phyloP scores from a whole-genome alignment of 2,888 invertebrate species.

The Acanthococcus lagerstroemiae region DNA sequence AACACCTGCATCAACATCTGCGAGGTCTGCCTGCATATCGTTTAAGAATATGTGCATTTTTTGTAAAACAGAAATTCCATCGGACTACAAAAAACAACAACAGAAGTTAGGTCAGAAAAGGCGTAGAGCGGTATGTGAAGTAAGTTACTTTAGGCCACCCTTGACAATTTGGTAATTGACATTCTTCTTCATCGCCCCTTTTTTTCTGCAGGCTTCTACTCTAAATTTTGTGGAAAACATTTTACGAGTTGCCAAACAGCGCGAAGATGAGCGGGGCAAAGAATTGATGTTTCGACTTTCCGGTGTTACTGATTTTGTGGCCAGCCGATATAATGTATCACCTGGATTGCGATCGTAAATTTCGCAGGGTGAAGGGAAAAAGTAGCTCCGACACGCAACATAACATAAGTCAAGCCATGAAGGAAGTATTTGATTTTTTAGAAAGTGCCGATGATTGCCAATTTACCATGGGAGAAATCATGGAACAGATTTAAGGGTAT shows the following conservation, averaged over 20 bases:
- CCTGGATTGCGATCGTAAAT: conserved; percentile 7
- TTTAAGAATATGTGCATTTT: conserved; percentile 10
- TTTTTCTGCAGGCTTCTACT: not conserved
- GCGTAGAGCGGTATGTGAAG: not conserved
- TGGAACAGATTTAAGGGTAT: conserved; percentile 1
- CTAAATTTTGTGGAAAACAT: not conserved
- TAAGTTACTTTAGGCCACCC: not conserved
- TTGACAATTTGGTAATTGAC: not conserved
- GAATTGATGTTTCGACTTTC: not conserved
- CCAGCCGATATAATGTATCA: conserved; percentile 7
- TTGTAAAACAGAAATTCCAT: conserved; percentile 7
- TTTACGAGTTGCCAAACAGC: not conserved
- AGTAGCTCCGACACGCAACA: not conserved
- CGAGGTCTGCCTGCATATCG: not conserved
- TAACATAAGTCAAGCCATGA: conserved; percentile 11
- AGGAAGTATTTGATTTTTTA: conserved; percentile 17
- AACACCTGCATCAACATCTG: no score
- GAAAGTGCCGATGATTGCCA: conserved; percentile 28
- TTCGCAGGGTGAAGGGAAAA: not conserved
- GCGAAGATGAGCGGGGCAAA: conserved; percentile 9
- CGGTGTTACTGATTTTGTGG: conserved; percentile 5
- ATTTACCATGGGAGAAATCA: conserved; percentile 19
- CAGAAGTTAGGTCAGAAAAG: not conserved
- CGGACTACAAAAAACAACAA: conserved; percentile 3
- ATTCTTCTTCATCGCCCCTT: not conserved